These are phyloP conservation scores for Henricia sp. DNA, from an alignment of 53 echinoderm and acorn worm genomes.

Conservation along the genomic window DNA sequence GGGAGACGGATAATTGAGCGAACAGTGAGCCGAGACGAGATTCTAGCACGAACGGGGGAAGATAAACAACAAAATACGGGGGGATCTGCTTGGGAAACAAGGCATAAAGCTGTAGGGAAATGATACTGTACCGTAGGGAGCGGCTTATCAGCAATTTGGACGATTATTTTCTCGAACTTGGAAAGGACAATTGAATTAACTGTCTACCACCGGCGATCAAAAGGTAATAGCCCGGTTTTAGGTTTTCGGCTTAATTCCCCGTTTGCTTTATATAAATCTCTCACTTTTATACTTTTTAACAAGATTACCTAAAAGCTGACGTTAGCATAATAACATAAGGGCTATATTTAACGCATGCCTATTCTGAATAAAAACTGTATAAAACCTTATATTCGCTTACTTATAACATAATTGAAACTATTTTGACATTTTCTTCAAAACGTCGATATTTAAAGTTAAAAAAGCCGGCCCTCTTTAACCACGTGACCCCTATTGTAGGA, in stretches of 20 bases:
- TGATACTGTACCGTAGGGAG: constrained; percentile 11
- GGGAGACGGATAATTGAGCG: constrained; percentile 30
- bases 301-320: no score
- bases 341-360: no score
- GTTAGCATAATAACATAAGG: no score
- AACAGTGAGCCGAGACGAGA: constrained; percentile 25
- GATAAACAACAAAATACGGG: no score
- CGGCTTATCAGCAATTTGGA: constrained; percentile 28
- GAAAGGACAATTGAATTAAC: constrained; percentile 47
- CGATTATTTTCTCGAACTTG: constrained; percentile 32
- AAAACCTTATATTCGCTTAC: no score
- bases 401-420: no score
- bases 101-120: constrained; percentile 6
- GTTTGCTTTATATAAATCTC: neutral
- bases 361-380: no score
- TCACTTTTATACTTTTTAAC: neutral
- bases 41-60: no score
- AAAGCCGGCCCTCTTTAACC: no score
- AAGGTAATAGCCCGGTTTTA: constrained; percentile 3
- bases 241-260: neutral
- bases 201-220: constrained; percentile 11
- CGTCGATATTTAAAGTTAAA: no score
- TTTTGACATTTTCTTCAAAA: no score
- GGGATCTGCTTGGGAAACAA: neutral
- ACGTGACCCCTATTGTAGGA: no score